Evolutionary conservation across 2,888 invertebrate species (phyloP), one percentile per base, ranked within the genome.

Genomic region (Loripinus fragilis): DNA sequence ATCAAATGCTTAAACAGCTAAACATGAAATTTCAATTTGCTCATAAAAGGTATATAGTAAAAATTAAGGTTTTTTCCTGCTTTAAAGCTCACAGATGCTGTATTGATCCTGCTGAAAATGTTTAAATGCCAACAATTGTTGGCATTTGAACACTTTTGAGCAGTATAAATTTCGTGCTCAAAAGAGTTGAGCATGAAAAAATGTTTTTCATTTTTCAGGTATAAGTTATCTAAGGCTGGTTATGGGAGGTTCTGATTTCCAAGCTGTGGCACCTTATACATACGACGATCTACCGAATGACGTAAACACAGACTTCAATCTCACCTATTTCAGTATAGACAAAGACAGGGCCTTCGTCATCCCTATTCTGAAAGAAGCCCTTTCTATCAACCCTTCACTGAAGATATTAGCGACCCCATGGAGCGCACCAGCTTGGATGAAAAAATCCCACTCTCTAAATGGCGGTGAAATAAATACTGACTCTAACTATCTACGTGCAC

Each of bases 341-440:
- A 84, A 83, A 30, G 86, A 86, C 66, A 60, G 65, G 7, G 74
- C 65, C n/a, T 86, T 85, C 68, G 71, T 86, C 30, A 80, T 85
- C 15, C 86, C 86, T 12, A 80, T 85, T 23, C 73, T 85, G 2
- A 84, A 83, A 52, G 78, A 86, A 65, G 86, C 85, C 12, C 48
- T 82, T 5, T 67, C 78, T 3, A 73, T 86, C 2, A 83, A 85
- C 33, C 85, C 85, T 0, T 74, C 68, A 2, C 42, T 86, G 12
- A 81, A 81, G 33, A 78, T 86, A 15, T 65, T 86, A 25, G 86
- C 75, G 10, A 84, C 84, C 0, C 85, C 86, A 1, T 86, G 86
- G 85, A 74, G 81, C n/a, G 83, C 86, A 0, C 86, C 87, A 8
- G 83, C 80, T 0, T 87, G 87, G 87, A 81, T 87, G 84, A 87